phyloP scores from a whole-genome alignment of 2,113 vertebrate genomes.

The Cephalopterus ornatus region DNA sequence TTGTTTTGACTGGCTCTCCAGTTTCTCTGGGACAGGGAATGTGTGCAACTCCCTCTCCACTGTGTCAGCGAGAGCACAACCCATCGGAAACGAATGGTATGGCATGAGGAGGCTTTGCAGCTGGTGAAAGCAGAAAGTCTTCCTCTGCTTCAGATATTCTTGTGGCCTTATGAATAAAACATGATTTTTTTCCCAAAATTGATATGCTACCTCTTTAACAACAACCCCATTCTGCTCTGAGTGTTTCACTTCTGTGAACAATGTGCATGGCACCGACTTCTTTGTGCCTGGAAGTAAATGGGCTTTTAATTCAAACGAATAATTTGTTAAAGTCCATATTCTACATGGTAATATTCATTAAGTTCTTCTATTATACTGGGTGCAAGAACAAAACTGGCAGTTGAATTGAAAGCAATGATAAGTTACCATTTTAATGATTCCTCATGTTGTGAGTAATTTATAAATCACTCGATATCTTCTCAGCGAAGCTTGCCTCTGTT shows the following conservation, averaged over 20 bases:
- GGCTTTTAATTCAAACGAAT: background rate
- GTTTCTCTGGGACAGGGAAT: background rate
- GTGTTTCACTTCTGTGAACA: background rate
- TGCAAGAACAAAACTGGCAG: slow-evolving; percentile 58
- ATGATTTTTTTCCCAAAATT: background rate
- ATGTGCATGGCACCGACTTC: background rate
- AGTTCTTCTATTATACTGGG: slow-evolving; percentile 26
- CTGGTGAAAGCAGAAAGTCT: background rate
- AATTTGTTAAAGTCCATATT: background rate
- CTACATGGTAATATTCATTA: slow-evolving; percentile 32
- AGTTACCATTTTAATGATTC: slow-evolving; percentile 73
- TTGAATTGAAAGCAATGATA: slow-evolving; percentile 64
- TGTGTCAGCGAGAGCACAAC: background rate
- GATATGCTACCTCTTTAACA: background rate
- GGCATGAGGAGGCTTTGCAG: background rate
- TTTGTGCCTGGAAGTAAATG: background rate
- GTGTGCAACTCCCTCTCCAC: background rate
- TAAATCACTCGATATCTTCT: slow-evolving; percentile 73
- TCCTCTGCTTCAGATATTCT: background rate
- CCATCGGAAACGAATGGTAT: slow-evolving; percentile 3
- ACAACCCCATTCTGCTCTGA: background rate
- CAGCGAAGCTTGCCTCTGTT: slow-evolving; percentile 61
- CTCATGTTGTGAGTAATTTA: slow-evolving; percentile 75
- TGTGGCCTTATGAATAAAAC: background rate
- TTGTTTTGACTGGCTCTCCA: background rate